These are phyloP conservation scores for Pseudorhombus dupliciocellatus DNA, from an alignment of 2,113 vertebrate genomes.

Conservation along the genomic window DNA sequence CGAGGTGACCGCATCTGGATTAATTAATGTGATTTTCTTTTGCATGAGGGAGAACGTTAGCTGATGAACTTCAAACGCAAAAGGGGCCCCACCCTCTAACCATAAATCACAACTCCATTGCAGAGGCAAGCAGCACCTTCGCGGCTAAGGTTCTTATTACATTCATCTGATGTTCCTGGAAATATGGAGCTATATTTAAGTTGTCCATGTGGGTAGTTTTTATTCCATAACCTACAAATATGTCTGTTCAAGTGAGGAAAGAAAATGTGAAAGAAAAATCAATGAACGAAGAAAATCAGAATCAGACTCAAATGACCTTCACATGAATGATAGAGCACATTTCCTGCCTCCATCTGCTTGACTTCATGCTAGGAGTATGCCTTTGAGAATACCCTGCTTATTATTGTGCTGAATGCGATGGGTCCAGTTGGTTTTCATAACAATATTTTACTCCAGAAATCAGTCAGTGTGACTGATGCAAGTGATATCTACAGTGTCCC, in stretches of 20 bases:
- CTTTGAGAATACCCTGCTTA: background rate
- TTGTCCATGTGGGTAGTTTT: background rate
- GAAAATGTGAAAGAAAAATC: background rate
- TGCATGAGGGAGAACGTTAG: slow-evolving; percentile 38
- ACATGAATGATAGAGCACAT: background rate
- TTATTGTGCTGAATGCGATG: too few species aligned
- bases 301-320: background rate
- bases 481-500: background rate
- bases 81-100: slow-evolving; percentile 10
- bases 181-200: background rate
- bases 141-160: background rate
- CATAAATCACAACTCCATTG: slow-evolving; percentile 11
- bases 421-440: background rate
- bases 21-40: slow-evolving; percentile 59
- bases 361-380: background rate
- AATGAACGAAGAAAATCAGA: background rate
- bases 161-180: background rate
- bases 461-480: background rate
- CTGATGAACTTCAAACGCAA: slow-evolving; percentile 52
- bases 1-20: slow-evolving; percentile 49
- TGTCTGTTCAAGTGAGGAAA: background rate
- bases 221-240: background rate
- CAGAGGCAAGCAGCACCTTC: background rate
- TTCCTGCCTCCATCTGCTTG: background rate
- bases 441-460: background rate